These are phyloP conservation scores for Diarsia dahlii DNA, from an alignment of 2,888 invertebrate species.

Conservation along the genomic window DNA sequence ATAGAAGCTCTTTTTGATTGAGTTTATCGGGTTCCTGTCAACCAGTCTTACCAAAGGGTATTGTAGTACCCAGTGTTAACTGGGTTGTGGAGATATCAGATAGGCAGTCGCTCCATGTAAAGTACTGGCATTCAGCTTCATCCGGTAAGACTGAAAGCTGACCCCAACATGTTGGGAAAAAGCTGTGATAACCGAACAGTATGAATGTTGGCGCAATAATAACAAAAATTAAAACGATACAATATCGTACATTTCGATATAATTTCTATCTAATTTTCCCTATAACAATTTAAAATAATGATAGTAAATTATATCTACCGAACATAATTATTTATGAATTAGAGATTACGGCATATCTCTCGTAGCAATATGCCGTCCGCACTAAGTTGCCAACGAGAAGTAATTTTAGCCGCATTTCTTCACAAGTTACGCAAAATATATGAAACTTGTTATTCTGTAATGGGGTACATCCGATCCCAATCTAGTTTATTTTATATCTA, in stretches of 20 bases:
- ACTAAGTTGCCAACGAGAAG: slow-evolving; percentile 41
- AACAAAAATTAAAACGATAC: not conserved
- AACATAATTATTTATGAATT: slow-evolving; percentile 61
- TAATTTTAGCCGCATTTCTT: slow-evolving; percentile 47
- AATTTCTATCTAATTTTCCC: slow-evolving; percentile 23
- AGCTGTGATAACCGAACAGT: too few relatives aligned
- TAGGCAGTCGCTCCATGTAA: too few relatives aligned
- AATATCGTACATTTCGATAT: slow-evolving; percentile 2
- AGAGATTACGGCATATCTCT: slow-evolving; percentile 44
- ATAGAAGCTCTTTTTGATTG: not conserved
- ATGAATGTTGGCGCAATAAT: not conserved
- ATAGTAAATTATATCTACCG: slow-evolving; percentile 39
- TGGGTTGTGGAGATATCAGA: too few relatives aligned
- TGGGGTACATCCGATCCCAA: slow-evolving; percentile 48
- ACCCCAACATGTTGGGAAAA: too few relatives aligned
- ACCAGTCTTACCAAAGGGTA: too few relatives aligned
- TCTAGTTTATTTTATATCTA: slow-evolving; percentile 7
- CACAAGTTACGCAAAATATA: slow-evolving; percentile 57
- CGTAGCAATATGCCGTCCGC: slow-evolving; percentile 10
- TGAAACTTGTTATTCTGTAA: slow-evolving; percentile 44
- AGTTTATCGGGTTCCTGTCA: too few relatives aligned
- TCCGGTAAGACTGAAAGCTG: too few relatives aligned
- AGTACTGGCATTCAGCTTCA: too few relatives aligned
- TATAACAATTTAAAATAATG: slow-evolving; percentile 41
- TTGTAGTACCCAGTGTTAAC: too few relatives aligned